Conservation (phyloP, 2,113 vertebrate species). For the Panthera tigris region DNA sequence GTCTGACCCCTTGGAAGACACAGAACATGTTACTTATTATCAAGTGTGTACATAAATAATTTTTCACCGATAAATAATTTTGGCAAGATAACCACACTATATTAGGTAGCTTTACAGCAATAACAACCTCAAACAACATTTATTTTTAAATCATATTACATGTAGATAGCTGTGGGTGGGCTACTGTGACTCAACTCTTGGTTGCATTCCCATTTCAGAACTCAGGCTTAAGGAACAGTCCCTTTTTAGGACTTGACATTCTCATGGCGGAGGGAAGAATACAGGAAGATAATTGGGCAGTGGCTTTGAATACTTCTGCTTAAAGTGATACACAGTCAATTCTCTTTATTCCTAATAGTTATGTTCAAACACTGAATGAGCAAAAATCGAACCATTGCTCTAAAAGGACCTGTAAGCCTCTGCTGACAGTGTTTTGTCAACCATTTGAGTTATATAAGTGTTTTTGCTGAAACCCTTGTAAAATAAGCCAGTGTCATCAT, state of each 20-base stretch:
- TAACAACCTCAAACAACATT: not conserved
- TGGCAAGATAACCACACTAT: not conserved
- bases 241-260: not conserved
- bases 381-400: not conserved
- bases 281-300: not conserved
- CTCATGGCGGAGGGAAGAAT: not conserved
- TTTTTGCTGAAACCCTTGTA: not conserved
- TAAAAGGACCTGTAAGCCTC: not conserved
- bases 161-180: not conserved
- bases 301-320: not conserved
- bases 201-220: not conserved
- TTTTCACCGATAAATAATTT: not conserved
- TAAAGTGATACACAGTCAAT: not conserved
- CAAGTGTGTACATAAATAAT: not conserved
- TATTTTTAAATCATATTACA: not conserved
- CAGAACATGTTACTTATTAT: not conserved
- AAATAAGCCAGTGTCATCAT: not conserved
- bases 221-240: not conserved
- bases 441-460: not conserved
- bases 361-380: not conserved
- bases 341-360: not conserved
- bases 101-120: not conserved
- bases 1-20: not conserved
- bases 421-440: not conserved
- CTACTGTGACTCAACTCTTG: not conserved